Evolutionary conservation across 2,888 invertebrate species (phyloP).

Genomic region (Diarsia dahlii): DNA sequence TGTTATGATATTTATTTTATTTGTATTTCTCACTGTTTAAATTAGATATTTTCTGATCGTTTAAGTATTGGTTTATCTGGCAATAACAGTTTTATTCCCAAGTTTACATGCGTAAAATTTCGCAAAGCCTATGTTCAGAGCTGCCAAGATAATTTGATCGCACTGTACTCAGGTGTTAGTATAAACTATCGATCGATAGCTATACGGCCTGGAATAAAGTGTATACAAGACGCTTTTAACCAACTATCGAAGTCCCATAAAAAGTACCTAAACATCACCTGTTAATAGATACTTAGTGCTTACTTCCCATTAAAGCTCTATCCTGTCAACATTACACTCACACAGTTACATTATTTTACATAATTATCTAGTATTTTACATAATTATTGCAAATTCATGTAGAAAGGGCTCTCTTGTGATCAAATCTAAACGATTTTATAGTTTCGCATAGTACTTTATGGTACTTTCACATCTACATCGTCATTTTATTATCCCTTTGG

Average conservation of each 20-base stretch:
- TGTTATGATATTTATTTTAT: too few relatives aligned
- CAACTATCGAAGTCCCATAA: not conserved
- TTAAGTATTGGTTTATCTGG: too few relatives aligned
- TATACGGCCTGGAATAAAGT: not conserved
- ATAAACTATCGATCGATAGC: not conserved
- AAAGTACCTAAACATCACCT: slow-evolving; percentile 21
- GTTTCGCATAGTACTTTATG: slow-evolving; percentile 64
- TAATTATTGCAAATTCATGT: slow-evolving; percentile 80
- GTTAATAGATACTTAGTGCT: slow-evolving; percentile 49
- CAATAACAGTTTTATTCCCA: too few relatives aligned
- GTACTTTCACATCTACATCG: slow-evolving; percentile 70
- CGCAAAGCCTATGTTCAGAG: too few relatives aligned
- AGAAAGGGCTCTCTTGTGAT: slow-evolving; percentile 72
- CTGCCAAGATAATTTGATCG: too few relatives aligned
- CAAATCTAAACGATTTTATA: slow-evolving; percentile 71
- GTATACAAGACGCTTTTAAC: not conserved
- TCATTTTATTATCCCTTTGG: slow-evolving; percentile 51
- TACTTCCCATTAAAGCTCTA: slow-evolving; percentile 59
- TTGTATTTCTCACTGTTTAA: too few relatives aligned
- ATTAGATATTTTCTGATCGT: too few relatives aligned
- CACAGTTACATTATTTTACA: slow-evolving; percentile 66
- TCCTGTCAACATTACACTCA: slow-evolving; percentile 43
- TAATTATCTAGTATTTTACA: slow-evolving; percentile 74
- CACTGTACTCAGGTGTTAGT: not conserved
- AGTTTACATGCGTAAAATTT: too few relatives aligned